A percentile compares a stretch with the other conserved stretches of the same genome.
phyloP scores from a whole-genome alignment of 2,888 invertebrate species.

The Homarus gammarus region DNA sequence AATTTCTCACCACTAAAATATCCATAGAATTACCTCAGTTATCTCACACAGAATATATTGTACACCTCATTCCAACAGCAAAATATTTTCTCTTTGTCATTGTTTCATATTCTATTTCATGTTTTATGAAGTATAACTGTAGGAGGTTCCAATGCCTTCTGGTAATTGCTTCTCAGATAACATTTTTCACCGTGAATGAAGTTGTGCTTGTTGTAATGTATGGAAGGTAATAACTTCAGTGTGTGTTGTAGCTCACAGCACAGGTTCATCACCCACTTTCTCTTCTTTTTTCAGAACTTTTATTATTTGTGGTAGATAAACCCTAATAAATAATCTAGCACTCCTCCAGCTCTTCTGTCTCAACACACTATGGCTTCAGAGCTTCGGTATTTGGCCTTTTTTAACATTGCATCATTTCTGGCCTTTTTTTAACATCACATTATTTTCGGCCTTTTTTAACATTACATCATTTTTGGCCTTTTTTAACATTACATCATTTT shows the following conservation, averaged over 20 bases:
- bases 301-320: conserved; percentile 41
- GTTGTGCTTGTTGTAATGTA: neutral
- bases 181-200: neutral
- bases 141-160: neutral
- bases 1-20: neutral
- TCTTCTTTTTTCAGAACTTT: conserved; percentile 42
- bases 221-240: conserved; percentile 18
- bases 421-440: too few relatives aligned
- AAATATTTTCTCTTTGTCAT: neutral
- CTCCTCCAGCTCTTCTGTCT: neutral
- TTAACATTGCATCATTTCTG: too few relatives aligned
- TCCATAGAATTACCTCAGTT: neutral
- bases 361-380: too few relatives aligned
- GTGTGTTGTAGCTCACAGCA: conserved; percentile 22
- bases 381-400: too few relatives aligned
- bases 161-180: neutral
- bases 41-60: too few relatives aligned
- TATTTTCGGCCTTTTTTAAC: too few relatives aligned
- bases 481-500: too few relatives aligned
- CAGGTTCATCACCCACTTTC: conserved; percentile 20
- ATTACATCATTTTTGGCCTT: too few relatives aligned
- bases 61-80: neutral
- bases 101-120: conserved; percentile 33
- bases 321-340: conserved; percentile 35
- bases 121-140: neutral